Evolutionary conservation across 1,140 invertebrate genomes (phyloP), one percentile per base, ranked within the genome.

Genomic region (Ips nitidus): DNA sequence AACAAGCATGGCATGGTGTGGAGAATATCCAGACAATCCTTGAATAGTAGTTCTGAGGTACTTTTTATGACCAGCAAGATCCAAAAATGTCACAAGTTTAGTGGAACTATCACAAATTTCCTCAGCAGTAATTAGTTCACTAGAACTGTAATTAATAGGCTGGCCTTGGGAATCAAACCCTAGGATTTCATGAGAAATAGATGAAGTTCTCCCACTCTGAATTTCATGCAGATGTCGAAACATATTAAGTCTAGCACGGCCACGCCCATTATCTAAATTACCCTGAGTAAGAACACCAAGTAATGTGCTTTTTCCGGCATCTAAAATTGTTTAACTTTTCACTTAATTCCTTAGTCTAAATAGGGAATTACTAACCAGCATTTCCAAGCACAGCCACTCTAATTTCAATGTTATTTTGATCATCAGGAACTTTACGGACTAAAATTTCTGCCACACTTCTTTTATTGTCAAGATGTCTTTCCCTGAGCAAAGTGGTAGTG

Each of bases 161-260:
- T 88, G 84, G 1, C 91, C 91, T 84, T 91, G 82, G 3, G 86
- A 85, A 82, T 95, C 92, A 80, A 99, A 99, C 3, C 97, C 97
- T 22, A 99, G 86, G 70, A 98, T 95, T 83, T 99, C 97, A 79
- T 98, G 94, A 70, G 94, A 96, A 70, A 99, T 96, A 7, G 95
- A 97, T 1, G 94, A 97, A 0, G 98, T 99, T 71, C 95, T 86
- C 5, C 98, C 98, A 43, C 94, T 93, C 81, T 94, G 93, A 73
- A 99, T 94, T 82, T 99, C 98, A 82, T 99, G 98, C 71, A 97
- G 83, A 80, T 99, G 97, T 6, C 97, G 83, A 79, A 99, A 95
- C 86, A 98, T 92, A 82, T 98, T 99, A 0, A 99, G 82, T 45
- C 98, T 86, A 0, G 97, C 95, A 76, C 92, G 89, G 8, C 98